Conservation (phyloP, 2,797 vertebrate genomes). For the Sphenopsis melanotis region DNA sequence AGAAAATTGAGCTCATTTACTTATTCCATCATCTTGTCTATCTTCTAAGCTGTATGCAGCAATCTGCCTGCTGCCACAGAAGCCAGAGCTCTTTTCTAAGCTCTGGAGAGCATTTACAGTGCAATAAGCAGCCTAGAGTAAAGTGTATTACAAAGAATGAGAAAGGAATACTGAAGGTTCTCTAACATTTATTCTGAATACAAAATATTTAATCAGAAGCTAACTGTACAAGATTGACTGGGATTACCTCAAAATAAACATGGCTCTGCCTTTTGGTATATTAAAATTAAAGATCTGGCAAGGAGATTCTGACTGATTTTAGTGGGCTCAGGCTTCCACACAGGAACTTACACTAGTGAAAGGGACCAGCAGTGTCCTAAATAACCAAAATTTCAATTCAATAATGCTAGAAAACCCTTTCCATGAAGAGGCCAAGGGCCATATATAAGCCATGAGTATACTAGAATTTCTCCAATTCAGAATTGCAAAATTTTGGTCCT, state of each 20-base stretch:
- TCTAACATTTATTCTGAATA: neutral
- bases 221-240: neutral
- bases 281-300: neutral
- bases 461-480: neutral
- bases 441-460: neutral
- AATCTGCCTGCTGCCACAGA: neutral
- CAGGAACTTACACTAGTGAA: neutral
- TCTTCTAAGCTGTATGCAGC: neutral
- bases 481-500: neutral
- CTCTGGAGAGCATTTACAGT: neutral
- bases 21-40: neutral
- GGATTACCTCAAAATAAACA: neutral
- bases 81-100: neutral
- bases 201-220: neutral
- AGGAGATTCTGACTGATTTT: neutral
- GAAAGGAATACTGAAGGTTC: neutral
- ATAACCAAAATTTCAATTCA: neutral
- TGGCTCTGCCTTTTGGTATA: neutral
- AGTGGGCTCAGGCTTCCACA: neutral
- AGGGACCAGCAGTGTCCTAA: neutral
- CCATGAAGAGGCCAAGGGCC: neutral
- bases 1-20: neutral
- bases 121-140: neutral
- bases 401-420: neutral
- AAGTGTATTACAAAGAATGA: neutral